Evolutionary conservation across 1,140 invertebrate genomes (phyloP), one percentile per base, ranked within the genome.

Genomic region (Bombus waltoni): DNA sequence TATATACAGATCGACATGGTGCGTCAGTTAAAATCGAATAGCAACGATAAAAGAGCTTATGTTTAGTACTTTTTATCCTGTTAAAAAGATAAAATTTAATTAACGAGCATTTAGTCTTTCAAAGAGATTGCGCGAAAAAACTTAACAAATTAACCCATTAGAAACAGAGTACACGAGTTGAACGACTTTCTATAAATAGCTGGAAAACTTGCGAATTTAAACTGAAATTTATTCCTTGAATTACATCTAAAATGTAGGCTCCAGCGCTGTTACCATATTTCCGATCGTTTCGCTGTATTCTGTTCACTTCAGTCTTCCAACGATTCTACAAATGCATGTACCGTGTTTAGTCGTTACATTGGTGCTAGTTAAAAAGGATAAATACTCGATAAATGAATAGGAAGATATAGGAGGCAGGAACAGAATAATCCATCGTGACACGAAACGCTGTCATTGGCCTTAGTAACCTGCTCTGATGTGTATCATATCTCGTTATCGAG

Each of bases 371-470:
- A 8, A 32, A 73, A 5, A 44, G 1, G 42, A 9, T 47, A 32
- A 73, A 47, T 47, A 44, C 25, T 2, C 11, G 13, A 22, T 13
- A 22, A 44, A 47, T 2, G 70, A 72, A 72, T 25, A 40, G 10
- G 68, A 40, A 68, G 15, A 42, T 11, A 9, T 13, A 25, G 4
- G 2, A 18, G 25, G 3, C n/a, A 47, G n/a, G 44, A 25, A 76
- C 6, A 15, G 47, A 59, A 76, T 38, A 76, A 28, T 32, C 22
- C 71, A 73, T 5, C 25, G 44, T 25, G 78, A 66, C 57, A 42
- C 38, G 71, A 47, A 65, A n/a, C 47, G 28, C 81, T 89, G 76
- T 89, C 88, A 89, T 90, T 90, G 87, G 88, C 88, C 87, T 89
- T 89, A 89, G 74, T 82, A 75, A 76, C 78, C 74, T 88, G 79